phyloP scores from a whole-genome alignment of 2,888 invertebrate species.

The Spilarctia lutea region DNA sequence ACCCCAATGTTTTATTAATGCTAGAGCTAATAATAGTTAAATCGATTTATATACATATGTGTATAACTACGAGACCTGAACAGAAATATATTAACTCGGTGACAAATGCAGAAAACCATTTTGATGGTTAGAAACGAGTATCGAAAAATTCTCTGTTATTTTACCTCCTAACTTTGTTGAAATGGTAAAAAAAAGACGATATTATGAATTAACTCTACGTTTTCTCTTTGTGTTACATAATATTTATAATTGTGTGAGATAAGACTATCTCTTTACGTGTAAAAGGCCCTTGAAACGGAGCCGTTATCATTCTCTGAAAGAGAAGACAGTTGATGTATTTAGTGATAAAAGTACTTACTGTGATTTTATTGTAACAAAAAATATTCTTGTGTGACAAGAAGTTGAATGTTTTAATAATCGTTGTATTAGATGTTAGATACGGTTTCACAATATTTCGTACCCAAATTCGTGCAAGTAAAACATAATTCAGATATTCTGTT shows the following conservation, averaged over 20 bases:
- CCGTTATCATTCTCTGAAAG: constrained; percentile 59
- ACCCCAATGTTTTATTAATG: constrained; percentile 40
- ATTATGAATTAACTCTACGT: neutral
- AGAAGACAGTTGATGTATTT: constrained; percentile 64
- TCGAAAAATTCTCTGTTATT: neutral
- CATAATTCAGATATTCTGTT: constrained; percentile 35
- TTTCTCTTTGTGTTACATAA: constrained; percentile 19
- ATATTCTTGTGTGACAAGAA: constrained; percentile 83
- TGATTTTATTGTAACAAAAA: constrained; percentile 78
- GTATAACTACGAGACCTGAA: constrained; percentile 61
- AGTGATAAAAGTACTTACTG: constrained; percentile 80
- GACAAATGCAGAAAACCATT: constrained; percentile 14
- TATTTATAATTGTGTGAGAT: constrained; percentile 28
- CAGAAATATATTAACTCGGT: constrained; percentile 34
- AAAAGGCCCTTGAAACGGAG: constrained; percentile 21
- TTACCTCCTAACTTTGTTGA: constrained; percentile 1
- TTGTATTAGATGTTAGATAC: constrained; percentile 58
- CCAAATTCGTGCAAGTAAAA: neutral
- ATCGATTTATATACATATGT: constrained; percentile 35
- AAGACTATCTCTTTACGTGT: constrained; percentile 33
- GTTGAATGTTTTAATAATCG: constrained; percentile 48
- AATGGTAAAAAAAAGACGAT: neutral
- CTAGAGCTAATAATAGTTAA: constrained; percentile 49
- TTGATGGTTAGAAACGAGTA: constrained; percentile 16
- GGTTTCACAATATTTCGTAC: constrained; percentile 11